Percentiles rank a stretch among this genome's conserved stretches.
phyloP scores from a whole-genome alignment of 2,888 invertebrate genomes.

The Thalpophila matura region DNA sequence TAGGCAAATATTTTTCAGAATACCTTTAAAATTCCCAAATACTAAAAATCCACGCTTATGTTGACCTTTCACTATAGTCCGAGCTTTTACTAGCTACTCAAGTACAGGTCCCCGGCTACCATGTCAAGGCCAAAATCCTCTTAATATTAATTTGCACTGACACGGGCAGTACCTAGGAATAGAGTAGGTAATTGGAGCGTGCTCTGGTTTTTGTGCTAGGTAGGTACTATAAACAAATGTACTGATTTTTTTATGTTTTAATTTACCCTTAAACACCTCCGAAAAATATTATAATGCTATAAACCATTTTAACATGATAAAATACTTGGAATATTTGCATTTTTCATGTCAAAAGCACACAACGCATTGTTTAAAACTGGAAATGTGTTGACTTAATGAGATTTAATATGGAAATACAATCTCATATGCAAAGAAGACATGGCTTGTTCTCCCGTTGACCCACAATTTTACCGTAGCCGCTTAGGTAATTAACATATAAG shows the following conservation, averaged over 20 bases:
- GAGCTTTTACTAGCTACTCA: not conserved
- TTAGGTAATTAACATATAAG: too few species aligned
- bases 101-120: not conserved
- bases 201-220: slow-evolving; percentile 1
- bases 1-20: slow-evolving; percentile 3
- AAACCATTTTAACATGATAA: slow-evolving; percentile 29
- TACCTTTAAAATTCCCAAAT: not conserved
- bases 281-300: slow-evolving; percentile 24
- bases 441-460: slow-evolving; percentile 37
- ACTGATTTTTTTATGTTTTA: slow-evolving; percentile 21
- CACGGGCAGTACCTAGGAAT: slow-evolving; percentile 1
- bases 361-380: slow-evolving; percentile 34
- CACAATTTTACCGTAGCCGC: slow-evolving; percentile 23
- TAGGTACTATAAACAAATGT: slow-evolving; percentile 7
- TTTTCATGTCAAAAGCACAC: slow-evolving; percentile 23
- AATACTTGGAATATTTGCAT: slow-evolving; percentile 21
- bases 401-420: slow-evolving; percentile 54
- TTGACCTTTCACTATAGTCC: slow-evolving; percentile 16
- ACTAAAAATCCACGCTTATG: not conserved
- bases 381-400: slow-evolving; percentile 44
- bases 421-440: slow-evolving; percentile 44
- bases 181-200: slow-evolving; percentile 13
- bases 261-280: slow-evolving; percentile 16
- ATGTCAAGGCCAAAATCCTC: slow-evolving; percentile 4
- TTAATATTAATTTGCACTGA: slow-evolving; percentile 21